These are phyloP conservation scores for Caenorhabditis elegans DNA, from an alignment of 1,140 invertebrate species.

Conservation along the genomic window WBcel235 BX284606.5:3459501-3460000, in stretches of 20 bases:
- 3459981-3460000: constrained; percentile 3
- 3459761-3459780: neutral
- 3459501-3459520: neutral
- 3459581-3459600: neutral
- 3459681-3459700: neutral
- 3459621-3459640: no score
- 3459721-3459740: constrained; percentile 22
- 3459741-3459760: neutral
- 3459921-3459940: neutral
- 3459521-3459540: neutral
- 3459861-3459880: no score
- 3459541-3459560: constrained; percentile 10
- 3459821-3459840: neutral
- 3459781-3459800: neutral
- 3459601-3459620: neutral
- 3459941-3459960: constrained; percentile 24
- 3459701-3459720: neutral
- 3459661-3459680: neutral
- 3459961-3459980: constrained; percentile 23
- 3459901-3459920: constrained; percentile 3
- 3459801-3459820: constrained; percentile 32
- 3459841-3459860: constrained; percentile 13
- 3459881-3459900: neutral
- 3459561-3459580: no score
- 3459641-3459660: neutral